phyloP scores from a whole-genome alignment of 2,888 invertebrate species.

The Serrognathus titanus region DNA sequence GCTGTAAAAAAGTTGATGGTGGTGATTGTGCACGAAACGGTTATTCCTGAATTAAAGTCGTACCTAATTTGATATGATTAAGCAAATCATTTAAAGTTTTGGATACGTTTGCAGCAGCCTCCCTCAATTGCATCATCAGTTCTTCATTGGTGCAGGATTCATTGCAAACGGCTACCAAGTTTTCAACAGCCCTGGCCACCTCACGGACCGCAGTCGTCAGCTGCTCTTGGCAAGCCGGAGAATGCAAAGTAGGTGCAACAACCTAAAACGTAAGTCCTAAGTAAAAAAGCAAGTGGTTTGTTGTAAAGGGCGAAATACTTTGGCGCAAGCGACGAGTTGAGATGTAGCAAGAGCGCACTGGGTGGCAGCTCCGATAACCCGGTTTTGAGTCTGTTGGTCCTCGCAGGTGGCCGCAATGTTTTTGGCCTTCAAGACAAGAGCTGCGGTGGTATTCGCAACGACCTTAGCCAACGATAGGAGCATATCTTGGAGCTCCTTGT shows the following conservation, averaged over 20 bases:
- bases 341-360: conserved; percentile 97
- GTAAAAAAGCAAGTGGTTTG: neutral
- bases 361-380: conserved; percentile 93
- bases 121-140: conserved; percentile 69
- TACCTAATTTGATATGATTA: conserved; percentile 72
- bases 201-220: conserved; percentile 88
- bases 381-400: conserved; percentile 77
- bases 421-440: conserved; percentile 92
- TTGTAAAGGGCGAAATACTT: conserved; percentile 55
- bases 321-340: conserved; percentile 95
- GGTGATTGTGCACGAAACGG: too few relatives aligned
- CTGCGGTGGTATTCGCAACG: conserved; percentile 97
- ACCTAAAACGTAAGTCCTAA: conserved; percentile 51
- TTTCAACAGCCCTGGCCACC: conserved; percentile 89
- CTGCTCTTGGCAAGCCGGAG: conserved; percentile 84
- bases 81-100: conserved; percentile 85
- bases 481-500: conserved; percentile 82
- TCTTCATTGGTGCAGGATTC: conserved; percentile 62
- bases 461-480: conserved; percentile 91
- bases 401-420: conserved; percentile 89
- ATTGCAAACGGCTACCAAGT: conserved; percentile 78
- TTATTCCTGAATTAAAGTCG: neutral
- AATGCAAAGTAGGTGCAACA: conserved; percentile 79
- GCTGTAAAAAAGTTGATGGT: conserved; percentile 37
- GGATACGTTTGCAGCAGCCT: conserved; percentile 85